phyloP scores from a whole-genome alignment of 2,797 vertebrate species.

The Microcaecilia unicolor region DNA sequence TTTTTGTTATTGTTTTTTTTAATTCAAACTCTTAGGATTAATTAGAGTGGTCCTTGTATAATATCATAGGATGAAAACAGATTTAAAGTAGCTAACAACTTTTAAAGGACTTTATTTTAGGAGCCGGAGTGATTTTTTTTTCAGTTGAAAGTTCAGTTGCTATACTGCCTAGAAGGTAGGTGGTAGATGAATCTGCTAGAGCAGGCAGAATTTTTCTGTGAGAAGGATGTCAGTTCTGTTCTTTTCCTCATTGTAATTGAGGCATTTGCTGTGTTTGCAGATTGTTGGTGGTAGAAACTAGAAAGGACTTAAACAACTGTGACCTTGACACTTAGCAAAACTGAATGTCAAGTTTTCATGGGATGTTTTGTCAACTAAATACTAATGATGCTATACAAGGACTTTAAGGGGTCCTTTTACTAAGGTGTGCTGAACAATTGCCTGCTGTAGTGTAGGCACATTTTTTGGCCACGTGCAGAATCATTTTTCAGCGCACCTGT shows the following conservation, averaged over 20 bases:
- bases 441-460: no score
- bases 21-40: constrained; percentile 42
- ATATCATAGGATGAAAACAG: constrained; percentile 37
- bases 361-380: no score
- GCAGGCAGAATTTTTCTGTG: constrained; percentile 11
- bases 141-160: neutral
- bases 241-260: constrained; percentile 8
- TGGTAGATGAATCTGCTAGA: constrained; percentile 22
- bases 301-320: neutral
- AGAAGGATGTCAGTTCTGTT: constrained; percentile 3
- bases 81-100: constrained; percentile 38
- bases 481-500: no score
- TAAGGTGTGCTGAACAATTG: no score
- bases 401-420: no score
- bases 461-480: no score
- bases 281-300: constrained; percentile 2
- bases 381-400: no score
- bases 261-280: constrained; percentile 11
- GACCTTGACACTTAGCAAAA: neutral
- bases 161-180: constrained; percentile 24
- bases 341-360: constrained; percentile 8
- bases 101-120: constrained; percentile 14
- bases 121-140: constrained; percentile 4
- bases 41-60: constrained; percentile 45
- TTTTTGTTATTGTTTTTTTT: no score